A percentile compares a stretch with the other conserved stretches of the same genome.
Evolutionary conservation across 2,797 vertebrate genomes (phyloP).

Genomic region (Acrossocheilus fasciatus): DNA sequence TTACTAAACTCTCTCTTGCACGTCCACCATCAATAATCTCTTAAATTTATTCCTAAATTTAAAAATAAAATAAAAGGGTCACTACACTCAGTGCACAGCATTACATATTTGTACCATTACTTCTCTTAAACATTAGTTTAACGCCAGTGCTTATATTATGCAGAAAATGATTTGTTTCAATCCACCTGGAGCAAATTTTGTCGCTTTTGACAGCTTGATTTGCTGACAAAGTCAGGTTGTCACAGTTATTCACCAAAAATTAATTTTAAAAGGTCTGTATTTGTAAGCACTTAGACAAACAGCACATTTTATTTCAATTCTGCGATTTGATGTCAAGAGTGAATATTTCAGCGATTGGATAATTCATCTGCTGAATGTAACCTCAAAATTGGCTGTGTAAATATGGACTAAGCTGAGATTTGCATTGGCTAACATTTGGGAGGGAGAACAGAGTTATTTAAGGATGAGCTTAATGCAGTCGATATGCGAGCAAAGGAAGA

Average conservation of each 20-base stretch:
- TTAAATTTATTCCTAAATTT: neutral
- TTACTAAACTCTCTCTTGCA: neutral
- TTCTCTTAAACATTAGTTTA: neutral
- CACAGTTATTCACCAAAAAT: conserved; percentile 27
- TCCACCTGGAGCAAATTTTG: conserved; percentile 2
- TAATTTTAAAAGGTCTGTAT: conserved; percentile 28
- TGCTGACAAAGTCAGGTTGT: conserved; percentile 20
- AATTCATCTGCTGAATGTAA: conserved; percentile 59
- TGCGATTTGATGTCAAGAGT: conserved; percentile 56
- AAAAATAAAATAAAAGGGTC: neutral
- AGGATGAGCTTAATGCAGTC: conserved; percentile 62
- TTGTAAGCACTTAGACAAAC: conserved; percentile 54
- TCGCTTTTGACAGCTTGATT: conserved; percentile 30
- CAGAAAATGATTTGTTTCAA: neutral
- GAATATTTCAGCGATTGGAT: conserved; percentile 58
- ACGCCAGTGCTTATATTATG: neutral
- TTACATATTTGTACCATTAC: neutral
- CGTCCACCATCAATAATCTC: neutral
- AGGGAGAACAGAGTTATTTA: conserved; percentile 62
- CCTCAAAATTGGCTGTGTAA: conserved; percentile 66
- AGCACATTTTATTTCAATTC: conserved; percentile 41
- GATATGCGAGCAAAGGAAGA: conserved; percentile 48
- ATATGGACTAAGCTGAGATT: conserved; percentile 66
- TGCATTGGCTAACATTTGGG: conserved; percentile 66
- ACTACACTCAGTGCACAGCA: neutral